Percentiles rank a stretch among this genome's conserved stretches.
phyloP scores from a whole-genome alignment of 2,797 vertebrate species.

The Silurus aristotelis region DNA sequence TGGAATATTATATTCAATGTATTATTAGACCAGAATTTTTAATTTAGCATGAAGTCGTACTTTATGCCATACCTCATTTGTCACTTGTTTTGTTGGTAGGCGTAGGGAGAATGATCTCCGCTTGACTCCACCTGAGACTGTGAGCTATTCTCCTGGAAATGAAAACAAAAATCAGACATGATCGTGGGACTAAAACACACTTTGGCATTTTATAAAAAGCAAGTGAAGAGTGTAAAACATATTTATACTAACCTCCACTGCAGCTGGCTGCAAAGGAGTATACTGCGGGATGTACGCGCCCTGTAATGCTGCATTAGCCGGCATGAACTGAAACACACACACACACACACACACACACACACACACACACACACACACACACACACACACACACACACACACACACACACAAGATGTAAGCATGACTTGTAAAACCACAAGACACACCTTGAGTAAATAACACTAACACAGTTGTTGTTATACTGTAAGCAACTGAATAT shows the following conservation, averaged over 20 bases:
- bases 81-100: conserved; percentile 98
- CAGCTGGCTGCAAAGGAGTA: conserved; percentile 86
- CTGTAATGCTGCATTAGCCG: conserved; percentile 92
- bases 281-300: conserved; percentile 95
- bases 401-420: conserved; percentile 23
- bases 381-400: conserved; percentile 19
- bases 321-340: conserved; percentile 82
- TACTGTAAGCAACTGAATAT: background rate
- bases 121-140: conserved; percentile 91
- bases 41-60: background rate
- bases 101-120: conserved; percentile 91
- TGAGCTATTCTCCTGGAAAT: conserved; percentile 87
- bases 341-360: conserved; percentile 5
- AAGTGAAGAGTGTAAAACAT: background rate
- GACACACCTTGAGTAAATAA: conserved; percentile 27
- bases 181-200: background rate
- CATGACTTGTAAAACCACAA: conserved; percentile 25
- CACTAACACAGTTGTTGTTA: background rate
- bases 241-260: conserved; percentile 81
- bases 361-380: background rate
- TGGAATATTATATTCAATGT: background rate
- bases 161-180: conserved; percentile 37
- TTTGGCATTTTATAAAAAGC: background rate
- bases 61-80: conserved; percentile 74
- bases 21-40: background rate